Percentiles rank a stretch among this genome's conserved stretches.
phyloP scores from a whole-genome alignment of 2,797 vertebrate species.

The Apogon talboti region DNA sequence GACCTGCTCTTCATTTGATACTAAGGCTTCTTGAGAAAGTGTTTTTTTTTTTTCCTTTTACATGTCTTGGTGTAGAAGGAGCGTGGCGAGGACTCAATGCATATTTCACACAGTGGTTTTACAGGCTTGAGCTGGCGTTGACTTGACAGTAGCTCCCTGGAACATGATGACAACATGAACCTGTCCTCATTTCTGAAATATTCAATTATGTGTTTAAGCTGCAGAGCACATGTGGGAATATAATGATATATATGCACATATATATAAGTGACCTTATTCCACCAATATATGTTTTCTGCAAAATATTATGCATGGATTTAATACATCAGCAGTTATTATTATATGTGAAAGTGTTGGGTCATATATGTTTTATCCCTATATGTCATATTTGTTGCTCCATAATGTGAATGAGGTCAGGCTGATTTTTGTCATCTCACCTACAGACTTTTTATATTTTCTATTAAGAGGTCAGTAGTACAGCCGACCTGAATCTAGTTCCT shows the following conservation, averaged over 20 bases:
- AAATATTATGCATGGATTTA: not conserved
- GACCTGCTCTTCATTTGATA: slow-evolving; percentile 26
- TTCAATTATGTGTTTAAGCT: not conserved
- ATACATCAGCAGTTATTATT: slow-evolving; percentile 6
- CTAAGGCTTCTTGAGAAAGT: slow-evolving; percentile 1
- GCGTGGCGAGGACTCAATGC: slow-evolving; percentile 10
- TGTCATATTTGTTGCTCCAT: slow-evolving; percentile 21
- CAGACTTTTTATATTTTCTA: slow-evolving; percentile 17
- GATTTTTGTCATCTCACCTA: slow-evolving; percentile 8
- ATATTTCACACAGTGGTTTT: slow-evolving; percentile 41
- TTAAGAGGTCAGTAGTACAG: slow-evolving; percentile 36
- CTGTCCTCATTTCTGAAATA: not conserved
- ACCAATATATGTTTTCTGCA: not conserved
- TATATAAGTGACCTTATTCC: too few species aligned
- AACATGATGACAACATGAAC: slow-evolving; percentile 28
- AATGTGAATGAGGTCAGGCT: slow-evolving; percentile 17
- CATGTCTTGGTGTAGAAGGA: not conserved
- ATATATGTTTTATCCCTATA: not conserved
- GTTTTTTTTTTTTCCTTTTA: slow-evolving; percentile 7
- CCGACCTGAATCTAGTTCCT: slow-evolving; percentile 15
- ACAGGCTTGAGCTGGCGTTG: slow-evolving; percentile 29
- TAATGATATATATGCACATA: not conserved
- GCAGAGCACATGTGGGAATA: not conserved
- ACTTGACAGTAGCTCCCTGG: slow-evolving; percentile 25
- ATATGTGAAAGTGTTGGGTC: not conserved